Base-by-base conservation (phyloP, 2,113 vertebrate species). In the Brachirus orientalis region DNA sequence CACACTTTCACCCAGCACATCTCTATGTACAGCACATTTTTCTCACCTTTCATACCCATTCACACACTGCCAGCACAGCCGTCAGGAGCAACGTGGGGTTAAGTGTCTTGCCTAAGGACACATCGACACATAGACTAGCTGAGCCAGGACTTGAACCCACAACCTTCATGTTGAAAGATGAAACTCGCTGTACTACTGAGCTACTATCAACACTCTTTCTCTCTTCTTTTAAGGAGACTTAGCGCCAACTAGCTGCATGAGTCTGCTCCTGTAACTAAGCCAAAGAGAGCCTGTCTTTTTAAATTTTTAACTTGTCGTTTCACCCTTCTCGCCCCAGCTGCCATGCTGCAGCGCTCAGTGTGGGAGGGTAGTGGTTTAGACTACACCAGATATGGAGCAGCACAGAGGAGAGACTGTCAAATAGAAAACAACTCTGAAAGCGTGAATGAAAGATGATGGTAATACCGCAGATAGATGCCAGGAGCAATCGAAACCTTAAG, bases 291-390 rank as follows among this genome's bases (percentile, higher is more conserved):
- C 69, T 71, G 65, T 69, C 75, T 79, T 80, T 86, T 81, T 75
- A 50, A 44, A 69, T 64, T 19, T 75, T 58, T 28, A 20, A 68
- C 47, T 75, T 52, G 40, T 70, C 20, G 7, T 62, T 38, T 85
- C 55, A 73, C 18, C 47, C 60, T 61, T 75, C 60, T 77, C n/a
- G n/a, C n/a, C n/a, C n/a, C n/a, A n/a, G 37, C 74, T 78, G 62
- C 73, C 10, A 56, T 61, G 45, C 62, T 78, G 64, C 50, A 74
- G 59, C 9, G 36, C 63, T 64, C 44, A 36, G 63, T 83, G 82
- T 84, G 78, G 60, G 80, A 74, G 63, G 58, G 65, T 51, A 72
- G 80, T 13, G 69, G 84, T 84, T 84, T 73, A 63, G 75, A 77
- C 18, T 64, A 69, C 44, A 69, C 62, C 65, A 76, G 66, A 55